Percentiles rank a stretch among this genome's conserved stretches.
Conservation (phyloP, 2,888 invertebrate genomes). For the Temnothorax unifasciatus region DNA sequence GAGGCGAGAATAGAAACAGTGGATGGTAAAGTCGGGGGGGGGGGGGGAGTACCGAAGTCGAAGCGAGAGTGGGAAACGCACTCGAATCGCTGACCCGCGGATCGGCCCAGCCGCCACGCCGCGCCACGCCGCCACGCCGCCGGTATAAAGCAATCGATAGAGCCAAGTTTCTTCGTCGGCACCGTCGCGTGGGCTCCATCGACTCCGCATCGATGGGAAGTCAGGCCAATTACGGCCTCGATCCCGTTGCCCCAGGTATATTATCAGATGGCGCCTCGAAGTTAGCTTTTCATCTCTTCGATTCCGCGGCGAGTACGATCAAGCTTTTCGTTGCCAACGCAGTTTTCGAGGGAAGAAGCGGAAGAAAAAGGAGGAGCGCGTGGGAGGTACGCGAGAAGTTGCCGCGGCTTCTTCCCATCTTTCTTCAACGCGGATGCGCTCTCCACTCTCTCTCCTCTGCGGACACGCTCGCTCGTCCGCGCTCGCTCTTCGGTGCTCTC, state of each 20-base stretch:
- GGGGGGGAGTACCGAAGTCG: not conserved
- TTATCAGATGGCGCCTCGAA: constrained; percentile 77
- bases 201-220: constrained; percentile 73
- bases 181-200: constrained; percentile 53
- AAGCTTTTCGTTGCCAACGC: constrained; percentile 57
- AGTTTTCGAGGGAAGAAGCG: constrained; percentile 46
- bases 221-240: constrained; percentile 76
- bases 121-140: constrained; percentile 12
- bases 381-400: constrained; percentile 31
- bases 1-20: constrained; percentile 37
- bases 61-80: constrained; percentile 27
- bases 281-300: constrained; percentile 79
- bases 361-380: constrained; percentile 10
- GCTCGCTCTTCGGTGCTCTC: constrained; percentile 38
- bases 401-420: constrained; percentile 26
- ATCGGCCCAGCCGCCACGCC: constrained; percentile 47
- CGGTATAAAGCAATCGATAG: constrained; percentile 70
- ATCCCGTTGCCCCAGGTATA: constrained; percentile 72
- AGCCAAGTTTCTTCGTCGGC: constrained; percentile 70
- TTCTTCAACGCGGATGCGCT: constrained; percentile 28
- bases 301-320: constrained; percentile 65
- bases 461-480: constrained; percentile 16
- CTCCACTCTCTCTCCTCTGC: not conserved
- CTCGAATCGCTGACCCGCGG: constrained; percentile 63
- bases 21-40: constrained; percentile 1